Evolutionary conservation across 1,140 invertebrate species (phyloP), one percentile per base, ranked within the genome.

Genomic region (Cepaea nemoralis): DNA sequence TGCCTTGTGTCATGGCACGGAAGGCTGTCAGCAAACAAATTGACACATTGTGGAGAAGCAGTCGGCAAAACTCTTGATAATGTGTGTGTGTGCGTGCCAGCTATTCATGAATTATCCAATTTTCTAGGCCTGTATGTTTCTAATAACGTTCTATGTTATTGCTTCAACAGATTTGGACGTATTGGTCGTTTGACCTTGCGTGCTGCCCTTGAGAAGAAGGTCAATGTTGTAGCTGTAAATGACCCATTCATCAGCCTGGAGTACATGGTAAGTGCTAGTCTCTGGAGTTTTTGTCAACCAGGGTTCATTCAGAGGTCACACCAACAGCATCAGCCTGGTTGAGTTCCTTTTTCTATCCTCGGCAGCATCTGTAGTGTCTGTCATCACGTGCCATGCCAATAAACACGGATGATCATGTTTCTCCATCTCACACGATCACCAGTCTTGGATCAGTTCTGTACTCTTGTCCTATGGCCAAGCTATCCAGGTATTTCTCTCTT

Each of bases 171-270:
- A 82, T 99, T 99, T 92, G 98, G 98, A 82, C 96, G 98, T 91
- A 99, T 99, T 90, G 98, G 98, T 70, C 95, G 98, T 90, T 93
- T 99, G 83, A 97, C 98, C 22, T 93, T 98, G 80, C 94, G 97
- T 85, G 95, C 96, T 71, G 95, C 96, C 63, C 85, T 99, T 42
- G 94, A 95, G 70, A 85, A 86, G 31, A 95, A 95, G 86, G 94
- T 94, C 79, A 92, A 94, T 87, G 96, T 99, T 82, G 95, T 97
- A 42, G 97, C 97, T 63, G 93, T 99, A 86, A 99, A 99, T 92
- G 97, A 99, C 92, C 98, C 98, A 0, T 97, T 97, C 93, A 97
- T 99, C 90, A 94, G 94, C 83, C 91, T 97, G 59, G 95, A 98
- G 85, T 98, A 99, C 93, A 97, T 99, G 97, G 97, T 93, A 86